These are phyloP conservation scores for Austrolebias charrua DNA, from an alignment of 2,797 vertebrate genomes.

Conservation along the genomic window DNA sequence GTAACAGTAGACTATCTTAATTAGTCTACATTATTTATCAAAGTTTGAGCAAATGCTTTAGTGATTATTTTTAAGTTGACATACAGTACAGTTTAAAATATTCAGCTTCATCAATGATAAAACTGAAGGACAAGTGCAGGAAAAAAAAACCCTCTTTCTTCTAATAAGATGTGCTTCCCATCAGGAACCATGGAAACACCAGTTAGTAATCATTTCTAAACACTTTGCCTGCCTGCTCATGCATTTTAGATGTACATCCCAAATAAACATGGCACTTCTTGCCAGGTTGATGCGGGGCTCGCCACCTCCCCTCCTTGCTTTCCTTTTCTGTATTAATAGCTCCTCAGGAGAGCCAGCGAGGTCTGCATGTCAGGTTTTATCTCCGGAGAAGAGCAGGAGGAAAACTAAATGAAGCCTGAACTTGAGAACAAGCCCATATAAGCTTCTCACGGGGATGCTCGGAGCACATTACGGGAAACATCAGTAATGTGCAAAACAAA, in stretches of 20 bases:
- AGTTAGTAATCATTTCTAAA: constrained; percentile 45
- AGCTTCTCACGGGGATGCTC: constrained; percentile 76
- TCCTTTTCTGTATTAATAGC: constrained; percentile 77
- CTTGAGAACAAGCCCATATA: constrained; percentile 78
- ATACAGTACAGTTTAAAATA: constrained; percentile 10
- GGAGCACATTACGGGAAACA: constrained; percentile 81
- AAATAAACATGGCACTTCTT: constrained; percentile 71
- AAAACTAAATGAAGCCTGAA: constrained; percentile 82
- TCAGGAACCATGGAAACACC: constrained; percentile 47
- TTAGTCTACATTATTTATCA: constrained; percentile 2
- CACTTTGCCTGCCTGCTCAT: constrained; percentile 60
- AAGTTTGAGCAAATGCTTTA: constrained; percentile 19
- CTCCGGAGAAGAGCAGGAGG: constrained; percentile 76
- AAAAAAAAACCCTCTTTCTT: constrained; percentile 22
- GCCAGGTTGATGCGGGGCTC: constrained; percentile 66
- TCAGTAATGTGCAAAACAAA: constrained; percentile 85
- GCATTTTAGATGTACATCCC: constrained; percentile 59
- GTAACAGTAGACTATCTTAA: constrained; percentile 8
- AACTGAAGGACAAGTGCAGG: constrained; percentile 39
- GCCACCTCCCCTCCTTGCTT: constrained; percentile 60
- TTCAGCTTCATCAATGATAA: constrained; percentile 46
- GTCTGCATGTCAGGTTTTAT: constrained; percentile 76
- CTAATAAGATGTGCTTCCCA: constrained; percentile 37
- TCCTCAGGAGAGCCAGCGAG: constrained; percentile 74
- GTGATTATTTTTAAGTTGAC: not conserved